Evolutionary conservation across 2,113 vertebrate genomes (phyloP).

Genomic region (Elgaria multicarinata): DNA sequence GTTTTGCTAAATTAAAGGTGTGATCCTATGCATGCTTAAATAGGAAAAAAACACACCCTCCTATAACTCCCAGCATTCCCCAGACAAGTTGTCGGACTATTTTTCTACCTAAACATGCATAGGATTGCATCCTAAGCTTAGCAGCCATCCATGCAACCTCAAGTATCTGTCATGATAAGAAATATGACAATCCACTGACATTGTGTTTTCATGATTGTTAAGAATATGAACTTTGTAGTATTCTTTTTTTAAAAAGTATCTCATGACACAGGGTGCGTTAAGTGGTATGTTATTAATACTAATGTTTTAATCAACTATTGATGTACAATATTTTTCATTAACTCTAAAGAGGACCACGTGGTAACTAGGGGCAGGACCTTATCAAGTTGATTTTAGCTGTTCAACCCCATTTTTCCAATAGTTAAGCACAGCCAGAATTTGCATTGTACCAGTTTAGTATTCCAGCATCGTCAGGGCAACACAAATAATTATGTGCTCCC

Average conservation of each 20-base stretch:
- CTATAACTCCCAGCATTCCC: too few species aligned
- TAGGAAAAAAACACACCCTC: too few species aligned
- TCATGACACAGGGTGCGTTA: conserved; percentile 11
- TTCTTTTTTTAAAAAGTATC: background rate
- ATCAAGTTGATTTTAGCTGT: conserved; percentile 69
- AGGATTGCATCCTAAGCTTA: background rate
- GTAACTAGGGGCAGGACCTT: conserved; percentile 41
- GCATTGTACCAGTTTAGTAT: conserved; percentile 66
- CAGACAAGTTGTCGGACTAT: too few species aligned
- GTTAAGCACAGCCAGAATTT: conserved; percentile 70
- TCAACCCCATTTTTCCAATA: conserved; percentile 69
- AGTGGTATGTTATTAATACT: conserved; percentile 4
- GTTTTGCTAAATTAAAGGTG: background rate
- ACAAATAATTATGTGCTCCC: conserved; percentile 68
- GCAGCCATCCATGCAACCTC: background rate
- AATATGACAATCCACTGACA: background rate
- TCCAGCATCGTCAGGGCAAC: conserved; percentile 69
- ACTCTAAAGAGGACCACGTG: background rate
- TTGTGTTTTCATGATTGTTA: conserved; percentile 9
- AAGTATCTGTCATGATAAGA: background rate
- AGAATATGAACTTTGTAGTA: background rate
- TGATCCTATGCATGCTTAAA: too few species aligned
- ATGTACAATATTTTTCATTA: conserved; percentile 45
- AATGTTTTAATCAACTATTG: conserved; percentile 1
- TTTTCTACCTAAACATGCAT: too few species aligned